Base-by-base conservation (phyloP, 2,797 vertebrate genomes). In the Neoniphon sammara region DNA sequence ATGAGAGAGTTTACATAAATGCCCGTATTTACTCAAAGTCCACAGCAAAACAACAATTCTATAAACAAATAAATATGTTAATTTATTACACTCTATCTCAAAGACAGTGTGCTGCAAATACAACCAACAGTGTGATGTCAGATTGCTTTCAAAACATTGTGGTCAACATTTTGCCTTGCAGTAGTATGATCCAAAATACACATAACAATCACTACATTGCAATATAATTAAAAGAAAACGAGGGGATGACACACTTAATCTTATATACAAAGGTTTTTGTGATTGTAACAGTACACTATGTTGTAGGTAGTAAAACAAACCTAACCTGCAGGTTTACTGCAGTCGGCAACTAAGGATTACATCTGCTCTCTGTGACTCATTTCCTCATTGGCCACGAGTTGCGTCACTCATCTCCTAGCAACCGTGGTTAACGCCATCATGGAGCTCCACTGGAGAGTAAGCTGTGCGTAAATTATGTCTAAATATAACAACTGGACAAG, bases 61-160 rank as follows among this genome's bases (percentile, higher is more conserved):
- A 85, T 85, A 83, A 88, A 91, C 84, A 91, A 81, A 81, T 77
- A 83, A 90, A 90, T 91, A 92, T 76, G 80, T 87, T 78, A 73
- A 86, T 89, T 85, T 80, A 90, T 85, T 78, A 84, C 14, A 88
- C 76, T 75, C 15, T 78, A 85, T 80, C 60, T 80, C 53, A 84
- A 81, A 87, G 55, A 84, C 64, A 82, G 74, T 74, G 69, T 66
- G 70, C 70, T 66, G 65, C 66, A 77, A 60, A 78, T 66, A 82
- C 64, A 75, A 77, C 72, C 70, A 75, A 82, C 44, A 64, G 49
- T 8, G 27, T 78, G 66, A 75, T 64, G 46, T 70, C 47, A 59
- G 61, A 84, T 73, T 71, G 63, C 30, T 60, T 77, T 73, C 23
- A 56, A 52, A 69, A 73, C 42, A 69, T 57, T 69, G 20, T 52